These are phyloP conservation scores for Eupithecia subfuscata DNA, from an alignment of 2,888 invertebrate genomes.

Conservation along the genomic window DNA sequence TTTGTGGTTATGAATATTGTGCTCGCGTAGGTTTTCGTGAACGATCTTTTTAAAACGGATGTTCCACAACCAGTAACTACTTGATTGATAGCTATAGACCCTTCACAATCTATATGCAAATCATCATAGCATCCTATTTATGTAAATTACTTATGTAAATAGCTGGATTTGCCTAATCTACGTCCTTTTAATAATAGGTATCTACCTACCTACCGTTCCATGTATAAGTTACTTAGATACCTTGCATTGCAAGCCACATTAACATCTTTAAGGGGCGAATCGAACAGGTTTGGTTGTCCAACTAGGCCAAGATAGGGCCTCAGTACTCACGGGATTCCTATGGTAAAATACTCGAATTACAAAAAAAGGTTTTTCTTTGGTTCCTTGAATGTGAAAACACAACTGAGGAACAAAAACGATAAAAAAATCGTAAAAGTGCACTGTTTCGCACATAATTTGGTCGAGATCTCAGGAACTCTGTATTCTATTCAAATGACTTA, in stretches of 20 bases:
- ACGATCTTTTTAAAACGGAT: constrained; percentile 25
- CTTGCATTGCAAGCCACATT: neutral
- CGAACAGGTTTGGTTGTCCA: too few species aligned
- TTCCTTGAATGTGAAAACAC: too few species aligned
- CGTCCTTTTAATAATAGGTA: neutral
- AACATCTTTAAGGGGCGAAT: neutral
- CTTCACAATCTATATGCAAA: constrained; percentile 76
- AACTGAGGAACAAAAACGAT: too few species aligned
- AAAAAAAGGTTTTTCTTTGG: too few species aligned
- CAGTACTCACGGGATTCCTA: too few species aligned
- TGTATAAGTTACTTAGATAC: neutral
- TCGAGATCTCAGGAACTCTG: too few species aligned
- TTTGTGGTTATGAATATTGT: too few species aligned
- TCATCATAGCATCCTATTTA: constrained; percentile 68
- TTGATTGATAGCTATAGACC: constrained; percentile 68
- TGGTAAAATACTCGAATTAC: too few species aligned
- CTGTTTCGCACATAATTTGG: too few species aligned
- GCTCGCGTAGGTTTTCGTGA: neutral
- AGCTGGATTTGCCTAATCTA: constrained; percentile 66
- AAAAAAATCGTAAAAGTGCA: too few species aligned
- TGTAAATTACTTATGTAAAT: constrained; percentile 76
- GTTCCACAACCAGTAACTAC: constrained; percentile 27
- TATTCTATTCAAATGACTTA: too few species aligned
- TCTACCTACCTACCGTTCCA: neutral
- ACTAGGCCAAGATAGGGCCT: too few species aligned